Evolutionary conservation across 2,888 invertebrate genomes (phyloP).

Genomic region (Leptinotarsa peninsularis): DNA sequence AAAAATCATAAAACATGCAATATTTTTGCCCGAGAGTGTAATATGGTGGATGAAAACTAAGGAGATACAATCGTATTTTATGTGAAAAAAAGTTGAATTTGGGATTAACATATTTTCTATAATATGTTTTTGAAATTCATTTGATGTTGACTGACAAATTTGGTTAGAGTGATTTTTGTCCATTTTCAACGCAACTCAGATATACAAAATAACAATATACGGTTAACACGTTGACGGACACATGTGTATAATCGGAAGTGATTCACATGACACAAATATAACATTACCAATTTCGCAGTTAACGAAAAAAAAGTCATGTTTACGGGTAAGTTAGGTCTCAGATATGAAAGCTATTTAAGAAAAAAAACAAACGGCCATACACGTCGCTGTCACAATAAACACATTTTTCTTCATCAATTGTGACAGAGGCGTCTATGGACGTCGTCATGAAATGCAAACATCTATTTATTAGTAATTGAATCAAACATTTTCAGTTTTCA

Average conservation of each 20-base stretch:
- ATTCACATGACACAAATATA: conserved; percentile 5
- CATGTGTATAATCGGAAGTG: not conserved
- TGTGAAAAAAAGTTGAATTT: too few relatives aligned
- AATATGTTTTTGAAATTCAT: too few relatives aligned
- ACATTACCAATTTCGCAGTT: not conserved
- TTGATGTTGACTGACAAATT: too few relatives aligned
- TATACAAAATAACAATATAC: too few relatives aligned
- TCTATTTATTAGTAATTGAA: conserved; percentile 4
- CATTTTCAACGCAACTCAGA: too few relatives aligned
- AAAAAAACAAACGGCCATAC: conserved; percentile 11
- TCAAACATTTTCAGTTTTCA: conserved; percentile 11
- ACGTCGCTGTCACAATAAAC: not conserved
- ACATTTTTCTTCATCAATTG: conserved; percentile 8
- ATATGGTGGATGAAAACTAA: too few relatives aligned
- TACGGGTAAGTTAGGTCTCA: not conserved
- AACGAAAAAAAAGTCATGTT: not conserved
- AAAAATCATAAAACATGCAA: too few relatives aligned
- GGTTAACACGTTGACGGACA: conserved; percentile 26
- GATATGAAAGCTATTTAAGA: conserved; percentile 6
- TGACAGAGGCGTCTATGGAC: conserved; percentile 5
- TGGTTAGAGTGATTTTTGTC: too few relatives aligned
- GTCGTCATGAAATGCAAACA: not conserved
- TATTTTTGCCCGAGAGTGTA: too few relatives aligned
- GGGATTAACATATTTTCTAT: too few relatives aligned
- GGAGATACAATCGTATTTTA: too few relatives aligned